These are phyloP conservation scores for Cryptotermes secundus DNA, from an alignment of 1,140 invertebrate genomes.

Conservation along the genomic window DNA sequence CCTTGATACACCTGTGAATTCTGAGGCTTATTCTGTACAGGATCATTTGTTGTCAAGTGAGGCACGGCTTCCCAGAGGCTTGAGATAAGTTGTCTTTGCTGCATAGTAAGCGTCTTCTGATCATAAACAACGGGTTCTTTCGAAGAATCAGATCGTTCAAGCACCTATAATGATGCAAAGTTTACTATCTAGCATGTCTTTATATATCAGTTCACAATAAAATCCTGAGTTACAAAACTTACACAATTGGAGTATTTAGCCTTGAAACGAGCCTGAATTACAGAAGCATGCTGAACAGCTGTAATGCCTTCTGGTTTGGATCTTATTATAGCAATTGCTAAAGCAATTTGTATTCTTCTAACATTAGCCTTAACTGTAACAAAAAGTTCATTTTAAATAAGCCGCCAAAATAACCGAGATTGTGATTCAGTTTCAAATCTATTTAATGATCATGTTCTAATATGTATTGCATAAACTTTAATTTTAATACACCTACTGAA, in stretches of 20 bases:
- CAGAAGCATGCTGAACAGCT: neutral
- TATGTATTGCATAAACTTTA: neutral
- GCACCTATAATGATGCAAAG: neutral
- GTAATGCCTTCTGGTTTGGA: neutral
- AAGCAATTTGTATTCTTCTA: neutral
- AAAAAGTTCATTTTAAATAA: neutral
- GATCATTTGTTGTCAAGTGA: neutral
- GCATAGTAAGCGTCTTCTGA: neutral
- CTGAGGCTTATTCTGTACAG: too few species aligned
- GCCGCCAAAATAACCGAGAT: neutral
- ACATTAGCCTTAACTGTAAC: constrained; percentile 4
- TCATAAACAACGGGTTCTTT: neutral
- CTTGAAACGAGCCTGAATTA: neutral
- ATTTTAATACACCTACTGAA: neutral
- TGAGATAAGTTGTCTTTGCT: neutral
- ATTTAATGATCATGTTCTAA: neutral
- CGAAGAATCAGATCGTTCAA: neutral
- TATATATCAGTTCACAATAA: too few species aligned
- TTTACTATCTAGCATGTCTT: neutral
- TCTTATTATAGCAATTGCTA: neutral
- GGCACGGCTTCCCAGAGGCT: neutral
- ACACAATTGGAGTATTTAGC: neutral
- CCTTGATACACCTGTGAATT: too few species aligned
- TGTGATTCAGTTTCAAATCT: neutral
- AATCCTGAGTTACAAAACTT: neutral